A percentile compares a stretch with the other conserved stretches of the same genome.
Conservation (phyloP, 1,140 invertebrate genomes). For the Cheumatopsyche charites region DNA sequence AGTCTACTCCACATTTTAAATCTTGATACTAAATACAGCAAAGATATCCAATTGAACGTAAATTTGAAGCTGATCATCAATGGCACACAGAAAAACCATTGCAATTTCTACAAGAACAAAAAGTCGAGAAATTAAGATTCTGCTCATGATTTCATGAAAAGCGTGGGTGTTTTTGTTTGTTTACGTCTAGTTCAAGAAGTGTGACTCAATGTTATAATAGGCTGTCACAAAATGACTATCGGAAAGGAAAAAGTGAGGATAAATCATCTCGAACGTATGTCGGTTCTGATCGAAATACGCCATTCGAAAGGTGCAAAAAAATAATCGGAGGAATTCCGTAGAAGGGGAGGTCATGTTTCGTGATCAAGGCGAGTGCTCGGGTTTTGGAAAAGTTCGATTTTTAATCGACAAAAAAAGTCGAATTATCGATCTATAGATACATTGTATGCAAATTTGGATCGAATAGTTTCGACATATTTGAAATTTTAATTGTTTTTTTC, state of each 20-base stretch:
- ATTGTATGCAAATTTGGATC: neutral
- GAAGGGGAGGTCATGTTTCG: constrained; percentile 23
- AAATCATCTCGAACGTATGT: constrained; percentile 4
- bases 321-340: constrained; percentile 16
- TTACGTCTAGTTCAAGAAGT: neutral
- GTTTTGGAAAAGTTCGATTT: constrained; percentile 7
- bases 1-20: no score
- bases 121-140: no score
- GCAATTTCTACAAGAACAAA: no score
- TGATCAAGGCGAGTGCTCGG: constrained; percentile 8
- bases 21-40: no score
- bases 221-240: neutral
- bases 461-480: no score
- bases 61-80: no score
- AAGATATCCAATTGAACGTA: no score
- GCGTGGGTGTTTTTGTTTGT: constrained; percentile 4
- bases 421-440: no score
- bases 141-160: no score
- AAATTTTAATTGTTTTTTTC: no score
- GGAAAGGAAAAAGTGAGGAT: neutral
- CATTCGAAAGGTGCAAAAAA: constrained; percentile 14
- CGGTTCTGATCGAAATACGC: neutral
- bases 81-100: no score
- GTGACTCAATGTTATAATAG: neutral
- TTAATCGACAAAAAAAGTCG: no score